A percentile compares a stretch with the other conserved stretches of the same genome.
These are phyloP conservation scores for Coregonus ussuriensis DNA, from an alignment of 2,797 vertebrate species.

Conservation along the genomic window DNA sequence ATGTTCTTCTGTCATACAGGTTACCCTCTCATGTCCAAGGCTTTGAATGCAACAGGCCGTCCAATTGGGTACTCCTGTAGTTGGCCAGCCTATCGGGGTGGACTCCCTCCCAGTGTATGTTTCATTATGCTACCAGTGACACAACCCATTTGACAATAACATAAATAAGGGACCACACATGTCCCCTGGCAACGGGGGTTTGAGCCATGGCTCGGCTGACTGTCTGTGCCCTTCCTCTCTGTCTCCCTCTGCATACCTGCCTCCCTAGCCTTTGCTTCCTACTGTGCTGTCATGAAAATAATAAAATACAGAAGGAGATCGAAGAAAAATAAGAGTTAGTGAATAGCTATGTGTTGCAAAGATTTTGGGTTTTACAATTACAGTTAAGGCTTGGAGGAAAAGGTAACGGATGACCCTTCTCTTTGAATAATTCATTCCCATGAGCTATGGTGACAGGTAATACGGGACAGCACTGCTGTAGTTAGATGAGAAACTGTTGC, in stretches of 20 bases:
- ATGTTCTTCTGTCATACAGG: constrained; percentile 60
- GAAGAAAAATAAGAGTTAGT: not conserved
- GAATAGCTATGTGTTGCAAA: not conserved
- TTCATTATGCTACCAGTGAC: not conserved
- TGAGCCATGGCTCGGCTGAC: too few species aligned
- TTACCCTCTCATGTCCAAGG: constrained; percentile 83
- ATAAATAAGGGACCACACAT: too few species aligned
- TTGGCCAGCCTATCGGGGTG: constrained; percentile 88
- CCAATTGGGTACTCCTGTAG: constrained; percentile 88
- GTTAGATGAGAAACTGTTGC: not conserved
- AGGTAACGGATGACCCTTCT: not conserved
- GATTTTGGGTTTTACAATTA: not conserved
- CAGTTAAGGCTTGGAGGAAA: not conserved
- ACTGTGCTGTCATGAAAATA: too few species aligned
- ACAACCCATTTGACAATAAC: too few species aligned
- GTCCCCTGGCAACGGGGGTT: too few species aligned
- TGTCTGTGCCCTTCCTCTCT: too few species aligned
- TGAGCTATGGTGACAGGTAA: too few species aligned
- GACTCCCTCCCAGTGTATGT: constrained; percentile 85
- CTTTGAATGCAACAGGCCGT: constrained; percentile 84
- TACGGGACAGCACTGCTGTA: too few species aligned
- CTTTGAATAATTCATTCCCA: not conserved
- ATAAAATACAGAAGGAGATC: too few species aligned
- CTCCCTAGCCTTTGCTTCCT: too few species aligned
- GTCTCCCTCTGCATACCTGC: too few species aligned